phyloP scores from a whole-genome alignment of 1,140 invertebrate species.

The Brachionus sp. region DNA sequence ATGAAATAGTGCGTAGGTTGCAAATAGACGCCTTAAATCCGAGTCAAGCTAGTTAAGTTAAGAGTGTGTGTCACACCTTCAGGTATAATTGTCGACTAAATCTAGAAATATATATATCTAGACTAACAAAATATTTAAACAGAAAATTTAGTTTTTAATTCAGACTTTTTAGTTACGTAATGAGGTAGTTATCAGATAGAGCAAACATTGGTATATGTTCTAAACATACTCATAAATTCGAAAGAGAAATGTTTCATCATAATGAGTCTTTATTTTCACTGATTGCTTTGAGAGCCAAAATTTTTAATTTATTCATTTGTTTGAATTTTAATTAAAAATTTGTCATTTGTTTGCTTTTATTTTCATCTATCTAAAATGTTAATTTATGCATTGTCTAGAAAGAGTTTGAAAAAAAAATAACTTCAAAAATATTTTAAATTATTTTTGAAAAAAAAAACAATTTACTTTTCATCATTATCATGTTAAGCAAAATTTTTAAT shows the following conservation, averaged over 20 bases:
- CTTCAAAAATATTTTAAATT: background rate
- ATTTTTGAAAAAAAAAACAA: background rate
- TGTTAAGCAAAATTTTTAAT: too few species aligned
- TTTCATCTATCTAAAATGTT: background rate
- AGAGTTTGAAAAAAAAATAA: background rate
- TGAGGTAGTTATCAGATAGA: background rate
- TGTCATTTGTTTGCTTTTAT: background rate
- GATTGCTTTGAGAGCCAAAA: background rate
- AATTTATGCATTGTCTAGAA: background rate
- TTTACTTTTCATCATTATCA: too few species aligned
- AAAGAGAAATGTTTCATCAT: background rate
- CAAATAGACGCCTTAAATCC: background rate
- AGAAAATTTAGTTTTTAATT: background rate
- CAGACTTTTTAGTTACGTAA: background rate
- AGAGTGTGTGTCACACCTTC: background rate
- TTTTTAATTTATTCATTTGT: background rate
- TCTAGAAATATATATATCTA: background rate
- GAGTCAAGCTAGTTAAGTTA: background rate
- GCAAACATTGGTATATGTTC: background rate
- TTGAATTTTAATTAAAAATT: background rate
- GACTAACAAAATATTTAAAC: background rate
- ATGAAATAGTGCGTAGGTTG: background rate
- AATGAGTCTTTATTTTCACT: background rate
- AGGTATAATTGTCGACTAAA: too few species aligned
- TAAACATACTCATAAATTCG: background rate